Base-by-base conservation (phyloP, 2,797 vertebrate species). In the Silurus lanzhouensis region DNA sequence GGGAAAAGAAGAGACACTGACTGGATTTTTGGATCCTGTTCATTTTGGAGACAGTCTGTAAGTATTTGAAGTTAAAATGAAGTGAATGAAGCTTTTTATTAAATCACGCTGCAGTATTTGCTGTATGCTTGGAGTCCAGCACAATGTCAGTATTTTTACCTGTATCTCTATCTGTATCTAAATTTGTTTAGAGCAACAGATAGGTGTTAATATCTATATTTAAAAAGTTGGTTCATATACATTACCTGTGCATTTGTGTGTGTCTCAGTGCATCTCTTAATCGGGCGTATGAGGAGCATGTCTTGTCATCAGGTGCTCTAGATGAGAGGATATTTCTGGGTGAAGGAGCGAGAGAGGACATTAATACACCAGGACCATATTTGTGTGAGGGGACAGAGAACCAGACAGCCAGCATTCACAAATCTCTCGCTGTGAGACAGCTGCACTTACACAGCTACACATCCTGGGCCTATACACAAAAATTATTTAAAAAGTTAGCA, bases 321-420 rank as follows among this genome's bases (percentile, higher is more conserved):
- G 97, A 99, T 77, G 98, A 99, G 92, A 90, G 97, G 82, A 96
- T 99, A 89, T 99, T 99, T 91, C 95, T 97, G 0, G 96, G 96
- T 0, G 97, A 98, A 52, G 97, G 96, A 57, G 96, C 97, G 0
- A 96, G 94, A 20, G 97, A 97, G 79, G 96, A 98, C 89, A 96
- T 98, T n/a, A 97, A 97, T 75, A 97, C 96, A 3, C 94, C 97
- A 0, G 94, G 95, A 0, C 94, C 95, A 52, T 96, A 94, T 91
- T 95, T 94, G 46, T 92, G 93, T 83, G 91, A 92, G 14, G 91
- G 91, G 8, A 46, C 58, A 60, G 93, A 94, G 88, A 92, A 92
- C 85, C 91, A 92, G 89, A 31, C 89, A 93, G 91, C 92, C 94
- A 96, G 86, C 93, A 96, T 92, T 94, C 96, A 92, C 85, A 86